Base-by-base conservation (phyloP, 2,113 vertebrate genomes). In the Ciconia stormi region DNA sequence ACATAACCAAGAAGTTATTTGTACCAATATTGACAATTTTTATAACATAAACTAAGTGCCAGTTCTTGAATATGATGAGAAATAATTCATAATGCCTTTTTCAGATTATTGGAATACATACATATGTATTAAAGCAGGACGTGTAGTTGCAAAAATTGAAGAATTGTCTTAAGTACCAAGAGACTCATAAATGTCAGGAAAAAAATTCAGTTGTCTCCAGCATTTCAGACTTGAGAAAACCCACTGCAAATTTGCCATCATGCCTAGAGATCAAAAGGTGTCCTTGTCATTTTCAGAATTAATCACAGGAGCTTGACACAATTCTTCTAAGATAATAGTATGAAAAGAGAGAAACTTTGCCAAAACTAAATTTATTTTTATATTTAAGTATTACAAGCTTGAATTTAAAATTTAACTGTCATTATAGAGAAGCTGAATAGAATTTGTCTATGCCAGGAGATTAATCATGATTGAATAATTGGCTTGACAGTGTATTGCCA, bases 81-180 rank as follows among this genome's bases (percentile, higher is more conserved):
- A 92, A 90, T 92, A 93, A 78, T 90, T 86, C 44, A 67, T 74
- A 89, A 81, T 67, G 22, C 23, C n/a, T 93, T 81, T 94, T 65
- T 90, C 69, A 89, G 63, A 84, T 94, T 90, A 63, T 40, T 94
- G 86, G 71, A 78, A 66, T 77, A 36, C n/a, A 90, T 81, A 55
- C 55, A 38, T 70, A 74, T 73, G 53, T 70, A 80, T 88, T 95
- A 65, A 49, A 94, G 52, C 49, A 77, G 30, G 71, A 78, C 84
- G 8, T 47, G 29, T 74, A 81, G 34, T 32, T 88, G 63, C 47
- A 95, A 90, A 91, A 93, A 70, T 34, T 86, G 76, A 90, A 83
- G 61, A 82, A 86, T 86, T 87, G 34, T 83, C 1, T 1, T 53
- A 53, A 59, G 59, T 67, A 92, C 14, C 62, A 59, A 74, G 93